These are phyloP conservation scores for Antigone vipio DNA, from an alignment of 2,113 vertebrate genomes.

Conservation along the genomic window DNA sequence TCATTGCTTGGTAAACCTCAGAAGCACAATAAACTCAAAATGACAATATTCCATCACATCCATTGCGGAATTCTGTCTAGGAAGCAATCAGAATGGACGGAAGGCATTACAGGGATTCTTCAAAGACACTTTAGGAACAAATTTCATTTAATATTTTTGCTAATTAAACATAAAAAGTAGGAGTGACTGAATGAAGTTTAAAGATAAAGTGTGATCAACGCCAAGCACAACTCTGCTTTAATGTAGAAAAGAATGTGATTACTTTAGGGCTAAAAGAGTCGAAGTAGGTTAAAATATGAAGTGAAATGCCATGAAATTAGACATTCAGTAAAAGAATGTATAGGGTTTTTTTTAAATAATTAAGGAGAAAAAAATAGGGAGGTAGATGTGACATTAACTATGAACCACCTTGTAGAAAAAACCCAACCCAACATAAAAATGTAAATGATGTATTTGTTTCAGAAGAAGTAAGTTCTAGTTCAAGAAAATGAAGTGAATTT, in stretches of 20 bases:
- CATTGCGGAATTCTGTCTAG: neutral
- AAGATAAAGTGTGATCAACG: neutral
- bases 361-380: neutral
- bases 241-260: neutral
- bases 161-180: neutral
- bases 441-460: neutral
- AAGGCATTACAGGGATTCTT: neutral
- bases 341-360: neutral
- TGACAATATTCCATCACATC: neutral
- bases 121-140: neutral
- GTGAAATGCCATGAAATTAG: neutral
- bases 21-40: neutral
- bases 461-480: neutral
- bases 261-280: neutral
- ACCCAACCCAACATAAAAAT: neutral
- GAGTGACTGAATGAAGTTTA: neutral
- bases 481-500: neutral
- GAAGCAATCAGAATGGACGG: neutral
- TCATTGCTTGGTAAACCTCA: neutral
- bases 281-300: neutral
- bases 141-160: neutral
- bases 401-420: neutral
- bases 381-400: neutral
- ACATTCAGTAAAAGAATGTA: neutral
- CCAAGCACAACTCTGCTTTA: neutral